Percentiles rank a stretch among this genome's conserved stretches.
Conservation (phyloP, 30 jellyfish, hydroid and myxozoan species). For the Phacellophora camtschatica region DNA sequence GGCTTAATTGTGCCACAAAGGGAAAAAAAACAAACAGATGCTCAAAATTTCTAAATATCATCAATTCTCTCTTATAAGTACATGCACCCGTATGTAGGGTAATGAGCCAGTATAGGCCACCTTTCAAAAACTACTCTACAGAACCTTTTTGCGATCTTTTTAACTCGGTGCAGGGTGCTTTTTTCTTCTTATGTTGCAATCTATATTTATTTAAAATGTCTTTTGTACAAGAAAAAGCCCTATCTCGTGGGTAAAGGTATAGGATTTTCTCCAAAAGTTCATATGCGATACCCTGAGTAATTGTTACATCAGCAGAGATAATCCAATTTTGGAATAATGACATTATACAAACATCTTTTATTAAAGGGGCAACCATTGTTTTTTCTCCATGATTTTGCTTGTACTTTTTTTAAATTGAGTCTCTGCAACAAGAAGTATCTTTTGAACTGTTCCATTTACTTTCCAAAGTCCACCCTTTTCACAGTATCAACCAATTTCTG, state of each 20-base stretch:
- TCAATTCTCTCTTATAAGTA: not conserved
- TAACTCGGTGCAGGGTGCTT: not conserved
- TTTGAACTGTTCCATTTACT: not conserved
- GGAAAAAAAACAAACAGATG: not conserved
- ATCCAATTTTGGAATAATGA: not conserved
- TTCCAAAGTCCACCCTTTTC: conserved; percentile 23
- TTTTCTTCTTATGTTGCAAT: not conserved
- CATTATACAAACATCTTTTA: not conserved
- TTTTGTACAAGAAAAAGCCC: conserved; percentile 20
- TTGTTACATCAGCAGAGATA: not conserved
- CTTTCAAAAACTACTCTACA: not conserved
- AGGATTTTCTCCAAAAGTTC: conserved; percentile 9
- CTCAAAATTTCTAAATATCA: not conserved
- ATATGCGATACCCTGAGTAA: not conserved
- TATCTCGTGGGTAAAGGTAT: not conserved
- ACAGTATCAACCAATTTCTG: not conserved
- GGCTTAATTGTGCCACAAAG: not conserved
- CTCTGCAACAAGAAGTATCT: not conserved
- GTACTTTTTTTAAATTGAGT: not conserved
- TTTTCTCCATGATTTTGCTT: not conserved
- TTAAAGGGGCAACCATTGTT: not conserved
- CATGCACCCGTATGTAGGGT: not conserved
- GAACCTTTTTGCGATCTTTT: not conserved
- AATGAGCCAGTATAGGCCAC: not conserved
- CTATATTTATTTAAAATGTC: conserved; percentile 13